phyloP scores from a whole-genome alignment of 1,140 invertebrate genomes.

The Drosophila micromelanica region DNA sequence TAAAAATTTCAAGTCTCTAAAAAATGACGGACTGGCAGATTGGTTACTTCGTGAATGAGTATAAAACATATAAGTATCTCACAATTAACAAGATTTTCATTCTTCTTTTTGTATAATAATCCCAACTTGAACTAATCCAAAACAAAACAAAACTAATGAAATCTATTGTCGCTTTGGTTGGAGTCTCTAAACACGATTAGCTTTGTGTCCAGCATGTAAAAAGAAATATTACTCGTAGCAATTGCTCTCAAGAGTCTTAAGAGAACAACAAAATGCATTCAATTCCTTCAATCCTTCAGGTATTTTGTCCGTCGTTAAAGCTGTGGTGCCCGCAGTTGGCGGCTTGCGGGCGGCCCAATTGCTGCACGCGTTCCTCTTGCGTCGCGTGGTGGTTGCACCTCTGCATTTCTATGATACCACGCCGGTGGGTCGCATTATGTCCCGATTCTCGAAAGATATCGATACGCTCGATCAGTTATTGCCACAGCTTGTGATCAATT shows the following conservation, averaged over 20 bases:
- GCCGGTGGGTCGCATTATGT: constrained; percentile 93
- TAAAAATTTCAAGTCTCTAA: too few relatives aligned
- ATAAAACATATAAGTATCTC: not conserved
- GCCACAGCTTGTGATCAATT: constrained; percentile 89
- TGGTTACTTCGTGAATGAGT: too few relatives aligned
- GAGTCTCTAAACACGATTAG: not conserved
- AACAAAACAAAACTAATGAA: not conserved
- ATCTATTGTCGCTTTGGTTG: constrained; percentile 9
- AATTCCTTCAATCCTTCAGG: constrained; percentile 81
- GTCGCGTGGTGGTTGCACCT: constrained; percentile 90
- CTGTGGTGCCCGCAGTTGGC: constrained; percentile 89
- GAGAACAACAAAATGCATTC: not conserved
- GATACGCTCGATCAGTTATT: constrained; percentile 90
- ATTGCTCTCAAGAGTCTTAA: not conserved
- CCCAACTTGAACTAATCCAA: constrained; percentile 8
- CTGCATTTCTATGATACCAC: constrained; percentile 95
- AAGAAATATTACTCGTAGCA: not conserved
- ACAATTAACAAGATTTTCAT: not conserved
- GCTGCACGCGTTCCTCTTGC: constrained; percentile 91
- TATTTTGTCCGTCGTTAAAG: constrained; percentile 87
- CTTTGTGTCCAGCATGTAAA: constrained; percentile 15
- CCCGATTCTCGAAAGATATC: constrained; percentile 93
- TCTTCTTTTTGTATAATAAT: not conserved
- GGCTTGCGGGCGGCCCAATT: constrained; percentile 89
- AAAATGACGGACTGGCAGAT: too few relatives aligned